These are phyloP conservation scores for Trichonephila clavipes DNA, from an alignment of 1,140 invertebrate species.

Conservation along the genomic window DNA sequence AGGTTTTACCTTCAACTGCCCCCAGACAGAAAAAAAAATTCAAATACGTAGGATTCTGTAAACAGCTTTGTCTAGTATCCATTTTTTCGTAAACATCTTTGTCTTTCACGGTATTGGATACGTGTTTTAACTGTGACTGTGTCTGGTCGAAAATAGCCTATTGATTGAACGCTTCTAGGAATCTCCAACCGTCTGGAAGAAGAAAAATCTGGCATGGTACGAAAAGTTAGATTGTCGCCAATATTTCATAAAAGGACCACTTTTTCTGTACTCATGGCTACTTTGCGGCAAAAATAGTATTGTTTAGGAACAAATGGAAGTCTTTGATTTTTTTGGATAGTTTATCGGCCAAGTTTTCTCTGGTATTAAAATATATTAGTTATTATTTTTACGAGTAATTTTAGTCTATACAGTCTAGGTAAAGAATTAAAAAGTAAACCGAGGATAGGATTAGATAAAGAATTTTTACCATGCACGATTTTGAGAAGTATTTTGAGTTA, in stretches of 20 bases:
- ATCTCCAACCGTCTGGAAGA: not conserved
- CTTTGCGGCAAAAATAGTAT: not conserved
- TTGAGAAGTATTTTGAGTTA: too few species aligned
- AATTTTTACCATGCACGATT: too few species aligned
- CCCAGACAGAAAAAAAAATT: not conserved
- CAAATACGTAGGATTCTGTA: not conserved
- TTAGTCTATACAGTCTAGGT: too few species aligned
- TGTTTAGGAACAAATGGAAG: not conserved
- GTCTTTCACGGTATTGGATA: not conserved
- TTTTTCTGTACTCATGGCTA: not conserved
- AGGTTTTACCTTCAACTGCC: not conserved
- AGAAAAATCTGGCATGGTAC: not conserved
- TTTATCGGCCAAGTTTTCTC: not conserved
- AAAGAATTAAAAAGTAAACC: too few species aligned
- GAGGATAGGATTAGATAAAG: too few species aligned
- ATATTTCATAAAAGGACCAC: not conserved
- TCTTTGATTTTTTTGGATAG: not conserved
- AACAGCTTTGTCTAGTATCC: constrained; percentile 32
- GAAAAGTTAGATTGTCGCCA: not conserved
- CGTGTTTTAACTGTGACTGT: not conserved
- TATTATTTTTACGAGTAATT: too few species aligned
- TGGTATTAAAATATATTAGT: too few species aligned
- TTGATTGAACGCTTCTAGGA: not conserved
- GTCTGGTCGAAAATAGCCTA: constrained; percentile 4
- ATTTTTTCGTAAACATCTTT: not conserved